phyloP scores from a whole-genome alignment of 2,113 vertebrate species.

The Galeopterus variegatus region DNA sequence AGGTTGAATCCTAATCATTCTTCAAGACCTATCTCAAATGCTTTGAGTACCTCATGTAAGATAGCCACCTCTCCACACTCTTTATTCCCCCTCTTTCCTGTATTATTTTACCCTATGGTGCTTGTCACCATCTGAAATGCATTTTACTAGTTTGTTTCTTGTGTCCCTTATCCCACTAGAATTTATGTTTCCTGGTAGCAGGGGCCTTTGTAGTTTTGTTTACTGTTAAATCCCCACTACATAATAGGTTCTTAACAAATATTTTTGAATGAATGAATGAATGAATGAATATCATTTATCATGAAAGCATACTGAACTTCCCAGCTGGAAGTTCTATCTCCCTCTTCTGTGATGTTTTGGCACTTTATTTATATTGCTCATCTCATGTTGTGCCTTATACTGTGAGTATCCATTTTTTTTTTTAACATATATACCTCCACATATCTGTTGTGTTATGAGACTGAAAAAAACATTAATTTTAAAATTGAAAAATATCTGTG shows the following conservation, averaged over 20 bases:
- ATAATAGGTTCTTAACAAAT: background rate
- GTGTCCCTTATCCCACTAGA: background rate
- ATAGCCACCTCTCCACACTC: background rate
- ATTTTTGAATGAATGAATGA: slow-evolving; percentile 29
- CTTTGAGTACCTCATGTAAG: background rate
- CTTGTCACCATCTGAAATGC: background rate
- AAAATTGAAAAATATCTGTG: background rate
- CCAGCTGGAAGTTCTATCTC: background rate
- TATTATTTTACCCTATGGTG: slow-evolving; percentile 14
- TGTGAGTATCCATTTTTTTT: background rate
- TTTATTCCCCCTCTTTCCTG: background rate
- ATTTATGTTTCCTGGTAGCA: slow-evolving; percentile 13
- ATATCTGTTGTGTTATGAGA: background rate
- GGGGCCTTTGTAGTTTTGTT: background rate
- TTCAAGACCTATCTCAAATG: background rate
- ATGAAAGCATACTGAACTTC: background rate
- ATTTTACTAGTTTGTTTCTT: background rate
- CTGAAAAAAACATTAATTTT: background rate
- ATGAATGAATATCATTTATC: background rate
- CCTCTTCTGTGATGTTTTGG: background rate
- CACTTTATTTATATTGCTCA: background rate
- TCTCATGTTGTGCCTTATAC: background rate
- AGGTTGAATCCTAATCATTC: background rate
- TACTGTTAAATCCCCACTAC: background rate
- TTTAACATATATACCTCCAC: background rate